Evolutionary conservation across 92 coral and sea anemone genomes (phyloP), one percentile per base, ranked within the genome.

Genomic region (Metridium senile): DNA sequence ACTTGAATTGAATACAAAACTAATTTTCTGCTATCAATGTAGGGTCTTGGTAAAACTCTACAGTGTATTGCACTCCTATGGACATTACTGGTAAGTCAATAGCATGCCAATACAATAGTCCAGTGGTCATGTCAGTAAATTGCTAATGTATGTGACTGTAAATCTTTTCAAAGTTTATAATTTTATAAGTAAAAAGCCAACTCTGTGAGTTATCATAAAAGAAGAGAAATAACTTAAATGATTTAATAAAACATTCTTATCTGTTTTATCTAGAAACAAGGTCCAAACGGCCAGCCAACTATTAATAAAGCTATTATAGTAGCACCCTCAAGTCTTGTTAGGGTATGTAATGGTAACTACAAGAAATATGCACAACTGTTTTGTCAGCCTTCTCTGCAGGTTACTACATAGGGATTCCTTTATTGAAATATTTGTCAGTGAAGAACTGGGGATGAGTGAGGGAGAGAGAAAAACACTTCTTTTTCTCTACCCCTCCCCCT

Each of bases 11-110:
- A n/a, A n/a, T n/a, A n/a, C n/a, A n/a, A n/a, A n/a, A n/a, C n/a
- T n/a, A n/a, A n/a, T n/a, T n/a, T n/a, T n/a, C n/a, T n/a, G n/a
- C n/a, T n/a, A n/a, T n/a, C n/a, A n/a, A n/a, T n/a, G n/a, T 31
- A 91, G 97, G 99, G 99, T 26, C 90, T 95, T 39, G 99, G 99
- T 18, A 95, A 95, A 64, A 95, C 99, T 23, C 82, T 95, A 1
- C 99, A 95, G 27, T 95, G 99, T 58, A 92, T 92, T 31, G 45
- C 97, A 30, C 81, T 95, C 43, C 58, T 94, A 2, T 95, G 99
- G 99, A 92, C 99, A 11, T 81, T 95, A 62, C 82, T 95, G 97
- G 97, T 91, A 68, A 72, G 86, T 62, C 21, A 54, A 9, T 54
- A 39, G 6, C 13, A 13, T 39, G 6, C 13, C 13, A 39, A 39